Base-by-base conservation (phyloP, 2,113 vertebrate species). In the Pseudolaguvia tuberculata region DNA sequence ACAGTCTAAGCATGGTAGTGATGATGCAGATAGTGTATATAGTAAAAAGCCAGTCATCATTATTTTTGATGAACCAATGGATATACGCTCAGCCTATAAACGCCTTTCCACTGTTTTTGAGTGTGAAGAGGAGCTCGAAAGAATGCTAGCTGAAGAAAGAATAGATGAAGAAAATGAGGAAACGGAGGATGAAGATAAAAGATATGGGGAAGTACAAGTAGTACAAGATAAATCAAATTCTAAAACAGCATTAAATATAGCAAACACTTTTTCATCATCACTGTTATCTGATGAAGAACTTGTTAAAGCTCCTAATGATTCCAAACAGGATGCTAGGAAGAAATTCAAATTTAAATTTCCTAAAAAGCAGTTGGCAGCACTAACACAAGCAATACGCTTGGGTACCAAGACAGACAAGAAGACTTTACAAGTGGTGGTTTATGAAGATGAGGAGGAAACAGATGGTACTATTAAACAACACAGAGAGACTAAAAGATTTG, bases 321-420 rank as follows among this genome's bases (percentile, higher is more conserved):
- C 82, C 75, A 95, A 92, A 68, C 84, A 87, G 77, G 93, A 94
- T 50, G 86, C 86, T 15, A 99, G 97, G 88, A 98, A 98, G 84
- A 99, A 96, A 83, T 99, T 98, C 75, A 99, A 95, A 67, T 96
- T 99, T 79, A 98, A 94, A 78, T 99, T 99, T 80, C 96, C 97
- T 0, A 98, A 97, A 84, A 99, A 98, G 85, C 97, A 99, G 73
- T 86, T 99, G 35, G 95, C 92, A 0, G 97, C 96, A 5, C 84
- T 99, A 58, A 94, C 94, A 0, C 96, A 98, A 68, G 97, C 97
- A 0, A 95, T 99, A 51, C 93, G 94, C 77, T 94, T 92, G 0
- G 95, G 97, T 70, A 94, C 92, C 51, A 98, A 94, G 80, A 94
- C 95, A 0, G 96, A 95, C 35, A 99, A 96, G 90, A 99, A 99